These are phyloP conservation scores for Phorcus lineatus DNA, from an alignment of 2,888 invertebrate genomes.

Conservation along the genomic window DNA sequence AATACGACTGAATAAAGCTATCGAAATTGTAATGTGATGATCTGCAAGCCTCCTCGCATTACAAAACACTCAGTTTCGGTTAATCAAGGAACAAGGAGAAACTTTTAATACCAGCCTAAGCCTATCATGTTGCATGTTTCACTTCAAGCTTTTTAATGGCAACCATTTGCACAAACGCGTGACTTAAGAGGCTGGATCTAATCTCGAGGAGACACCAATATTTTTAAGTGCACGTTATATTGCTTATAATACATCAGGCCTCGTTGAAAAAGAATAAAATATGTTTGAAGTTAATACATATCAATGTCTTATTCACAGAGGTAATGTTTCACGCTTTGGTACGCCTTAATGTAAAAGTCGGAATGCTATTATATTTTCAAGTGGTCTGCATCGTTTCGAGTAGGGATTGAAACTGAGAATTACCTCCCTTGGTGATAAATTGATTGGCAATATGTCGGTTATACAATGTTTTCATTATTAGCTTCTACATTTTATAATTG, in stretches of 20 bases:
- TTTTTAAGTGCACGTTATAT: background rate
- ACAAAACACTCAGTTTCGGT: background rate
- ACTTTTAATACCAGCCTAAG: background rate
- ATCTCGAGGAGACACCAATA: background rate
- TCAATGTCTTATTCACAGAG: background rate
- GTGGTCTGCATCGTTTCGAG: background rate
- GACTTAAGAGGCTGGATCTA: background rate
- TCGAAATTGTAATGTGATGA: background rate
- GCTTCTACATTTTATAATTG: no score
- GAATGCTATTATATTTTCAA: background rate
- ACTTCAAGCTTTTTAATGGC: background rate
- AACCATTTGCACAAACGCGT: background rate
- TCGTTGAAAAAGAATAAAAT: background rate
- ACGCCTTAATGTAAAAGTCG: background rate
- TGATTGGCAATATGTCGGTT: no score
- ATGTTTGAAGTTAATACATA: conserved; percentile 1
- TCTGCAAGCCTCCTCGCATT: background rate
- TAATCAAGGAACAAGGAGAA: background rate
- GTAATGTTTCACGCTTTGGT: background rate
- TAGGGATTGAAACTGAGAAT: background rate
- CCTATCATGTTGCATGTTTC: background rate
- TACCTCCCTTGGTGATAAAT: background rate
- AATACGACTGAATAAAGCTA: background rate
- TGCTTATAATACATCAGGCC: background rate
- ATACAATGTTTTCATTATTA: no score